Evolutionary conservation across 2,888 invertebrate genomes (phyloP), one percentile per base, ranked within the genome.

Genomic region (Microdon myrmicae): DNA sequence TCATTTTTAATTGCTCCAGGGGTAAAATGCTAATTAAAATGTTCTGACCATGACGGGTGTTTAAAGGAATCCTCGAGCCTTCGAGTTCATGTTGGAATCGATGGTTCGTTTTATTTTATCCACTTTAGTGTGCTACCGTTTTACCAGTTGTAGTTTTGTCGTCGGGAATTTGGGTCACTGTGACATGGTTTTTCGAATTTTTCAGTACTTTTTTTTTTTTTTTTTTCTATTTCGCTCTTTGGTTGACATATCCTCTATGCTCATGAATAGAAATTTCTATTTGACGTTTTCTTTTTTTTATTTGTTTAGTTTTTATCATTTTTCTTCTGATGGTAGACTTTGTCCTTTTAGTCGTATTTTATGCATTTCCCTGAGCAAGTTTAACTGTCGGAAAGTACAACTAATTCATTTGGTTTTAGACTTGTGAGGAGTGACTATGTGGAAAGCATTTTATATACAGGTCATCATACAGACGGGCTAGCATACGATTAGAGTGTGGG

Each of bases 1-100:
- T 53, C 39, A 37, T 47, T 47, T 54, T 60, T 48, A 60, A 54
- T 54, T 44, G 54, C 37, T 34, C 39, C 38, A n/a, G 49, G 28
- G 39, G 49, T 49, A 25, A 55, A 61, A 55, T 49, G 44, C 55
- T 61, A 55, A 55, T 61, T 55, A 55, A 61, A 55, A 61, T 49
- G 44, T 44, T 55, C 28, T 61, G 55, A 61, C 55, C 55, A 55
- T 61, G 61, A 49, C 55, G 34, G 38, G 49, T 39, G 35, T 55
- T 55, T 48, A 61, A 38, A 61, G 44, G 39, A 14, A 17, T 38
- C 61, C 54, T 39, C 23, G 9, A 20, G 19, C 41, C 23, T 12
- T 9, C n/a, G 12, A 26, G 34, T 39, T 38, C 20, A 25, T 20
- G 31, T 38, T 29, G 14, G 8, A n/a, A 8, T 7, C 28, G 28